Evolutionary conservation across 2,113 vertebrate species (phyloP), one percentile per base, ranked within the genome.

Genomic region (Oplegnathus fasciatus): DNA sequence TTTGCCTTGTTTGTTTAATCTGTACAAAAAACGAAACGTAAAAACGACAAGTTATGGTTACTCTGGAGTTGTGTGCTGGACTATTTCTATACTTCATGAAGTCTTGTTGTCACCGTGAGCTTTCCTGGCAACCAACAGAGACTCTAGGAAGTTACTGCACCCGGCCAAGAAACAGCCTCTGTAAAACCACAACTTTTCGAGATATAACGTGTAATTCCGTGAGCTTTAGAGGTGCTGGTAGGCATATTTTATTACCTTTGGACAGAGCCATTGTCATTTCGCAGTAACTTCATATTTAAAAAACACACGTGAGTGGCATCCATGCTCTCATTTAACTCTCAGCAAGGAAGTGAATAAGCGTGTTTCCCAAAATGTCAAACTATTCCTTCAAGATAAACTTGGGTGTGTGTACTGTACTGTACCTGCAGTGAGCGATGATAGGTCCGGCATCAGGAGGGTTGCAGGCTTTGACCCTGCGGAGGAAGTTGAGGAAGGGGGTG

Each of bases 401-500:
- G 30, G 9, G 10, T 66, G 58, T 75, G 40, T 66, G 20, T 32
- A 2, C 57, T 66, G 20, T 32, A 2, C 57, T 30, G 66, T 75
- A 99, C 98, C 98, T 99, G 98, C 98, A 99, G 96, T 99, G 98
- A 55, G 97, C 98, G 60, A 97, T 96, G 8, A 99, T 93, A 11
- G 98, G 98, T 6, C 98, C 98, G 0, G 98, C 98, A 0, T 99
- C 98, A 0, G 98, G 97, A 0, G 98, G 98, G 89, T 99, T 99
- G 93, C 98, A 99, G 54, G 98, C 96, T 92, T 99, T 99, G 54
- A 99, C 98, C 74, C 98, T 92, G 54, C 98, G 95, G 50, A 99
- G 96, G 90, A 99, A 99, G 30, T 98, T 98, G 91, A 99, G 95
- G 96, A 99, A 99, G 0, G 98, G 98, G 0, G 98, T 99, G 8